Percentiles rank a stretch among this genome's conserved stretches.
phyloP scores from a whole-genome alignment of 2,888 invertebrate species.

The Nysson spinosus region DNA sequence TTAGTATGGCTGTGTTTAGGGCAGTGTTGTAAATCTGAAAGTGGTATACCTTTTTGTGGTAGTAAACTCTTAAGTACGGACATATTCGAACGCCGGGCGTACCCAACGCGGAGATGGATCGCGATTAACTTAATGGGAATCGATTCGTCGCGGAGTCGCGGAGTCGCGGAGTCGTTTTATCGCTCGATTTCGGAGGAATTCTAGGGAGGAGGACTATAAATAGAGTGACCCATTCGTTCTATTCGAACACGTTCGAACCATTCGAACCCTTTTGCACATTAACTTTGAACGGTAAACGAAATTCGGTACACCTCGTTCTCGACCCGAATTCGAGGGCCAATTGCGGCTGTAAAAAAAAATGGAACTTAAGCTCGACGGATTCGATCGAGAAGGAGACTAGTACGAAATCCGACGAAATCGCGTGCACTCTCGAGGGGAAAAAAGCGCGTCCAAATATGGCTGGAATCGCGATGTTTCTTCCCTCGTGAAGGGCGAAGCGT shows the following conservation, averaged over 20 bases:
- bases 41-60: slow-evolving; percentile 64
- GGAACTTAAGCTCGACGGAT: slow-evolving; percentile 12
- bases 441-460: not conserved
- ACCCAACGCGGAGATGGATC: slow-evolving; percentile 50
- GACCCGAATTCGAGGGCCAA: not conserved
- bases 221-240: too few relatives aligned
- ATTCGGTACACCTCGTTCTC: slow-evolving; percentile 17
- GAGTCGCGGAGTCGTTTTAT: slow-evolving; percentile 14
- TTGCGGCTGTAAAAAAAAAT: slow-evolving; percentile 24
- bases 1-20: slow-evolving; percentile 81
- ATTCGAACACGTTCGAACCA: too few relatives aligned
- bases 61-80: slow-evolving; percentile 59
- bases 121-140: too few relatives aligned
- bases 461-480: slow-evolving; percentile 9
- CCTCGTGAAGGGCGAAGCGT: slow-evolving; percentile 32
- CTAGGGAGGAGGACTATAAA: not conserved
- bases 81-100: slow-evolving; percentile 61
- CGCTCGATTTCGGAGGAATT: slow-evolving; percentile 1
- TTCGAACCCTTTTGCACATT: too few relatives aligned
- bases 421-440: not conserved
- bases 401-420: not conserved
- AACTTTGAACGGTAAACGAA: not conserved
- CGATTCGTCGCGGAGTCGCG: too few relatives aligned
- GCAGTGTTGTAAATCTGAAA: slow-evolving; percentile 72
- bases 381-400: not conserved